Conservation (phyloP, 2,113 vertebrate species). For the Rhineura floridana region DNA sequence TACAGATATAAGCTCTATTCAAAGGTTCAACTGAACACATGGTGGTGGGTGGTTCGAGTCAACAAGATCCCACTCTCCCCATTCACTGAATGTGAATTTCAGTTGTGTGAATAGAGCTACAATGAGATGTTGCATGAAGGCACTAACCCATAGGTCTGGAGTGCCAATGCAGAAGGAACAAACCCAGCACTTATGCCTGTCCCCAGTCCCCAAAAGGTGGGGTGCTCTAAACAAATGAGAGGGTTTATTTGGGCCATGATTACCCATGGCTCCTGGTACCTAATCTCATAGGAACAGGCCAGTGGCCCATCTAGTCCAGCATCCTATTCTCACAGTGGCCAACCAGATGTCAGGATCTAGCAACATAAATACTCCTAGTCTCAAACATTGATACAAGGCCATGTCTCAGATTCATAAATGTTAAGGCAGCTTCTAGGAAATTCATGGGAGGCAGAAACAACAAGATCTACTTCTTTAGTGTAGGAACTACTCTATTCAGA, state of each 20-base stretch:
- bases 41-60: no score
- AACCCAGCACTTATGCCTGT: not conserved
- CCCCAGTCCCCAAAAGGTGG: not conserved
- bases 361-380: not conserved
- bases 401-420: not conserved
- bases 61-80: no score
- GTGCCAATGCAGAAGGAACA: no score
- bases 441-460: not conserved
- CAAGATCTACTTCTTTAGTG: not conserved
- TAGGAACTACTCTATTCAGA: not conserved
- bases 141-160: no score
- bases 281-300: no score
- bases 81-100: no score
- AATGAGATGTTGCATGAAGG: not conserved
- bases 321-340: no score
- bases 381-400: not conserved
- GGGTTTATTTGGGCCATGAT: not conserved
- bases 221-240: not conserved
- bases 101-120: not conserved
- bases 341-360: not conserved
- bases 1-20: no score
- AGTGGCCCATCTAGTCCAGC: no score
- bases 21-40: no score
- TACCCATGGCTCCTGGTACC: no score
- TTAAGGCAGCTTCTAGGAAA: not conserved